phyloP scores from a whole-genome alignment of 2,113 vertebrate genomes.

The Pseudorectes ferrugineus region DNA sequence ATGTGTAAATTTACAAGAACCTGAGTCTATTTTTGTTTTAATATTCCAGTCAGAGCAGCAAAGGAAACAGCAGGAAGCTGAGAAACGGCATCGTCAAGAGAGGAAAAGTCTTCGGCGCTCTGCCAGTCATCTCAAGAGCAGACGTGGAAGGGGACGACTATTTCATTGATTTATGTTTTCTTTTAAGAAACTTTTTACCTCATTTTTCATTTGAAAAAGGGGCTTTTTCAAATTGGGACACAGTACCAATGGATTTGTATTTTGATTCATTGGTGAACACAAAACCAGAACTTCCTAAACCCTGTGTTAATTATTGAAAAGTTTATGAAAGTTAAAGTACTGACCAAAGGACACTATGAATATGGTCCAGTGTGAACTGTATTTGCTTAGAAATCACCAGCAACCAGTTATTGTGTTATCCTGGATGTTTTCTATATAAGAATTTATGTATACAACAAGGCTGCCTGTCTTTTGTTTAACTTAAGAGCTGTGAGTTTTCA shows the following conservation, averaged over 20 bases:
- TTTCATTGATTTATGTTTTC: constrained; percentile 47
- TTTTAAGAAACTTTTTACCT: neutral
- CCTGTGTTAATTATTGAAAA: neutral
- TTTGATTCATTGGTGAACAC: neutral
- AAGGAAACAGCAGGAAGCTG: constrained; percentile 84
- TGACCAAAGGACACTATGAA: neutral
- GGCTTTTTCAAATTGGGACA: neutral
- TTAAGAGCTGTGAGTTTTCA: neutral
- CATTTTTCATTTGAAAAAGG: neutral
- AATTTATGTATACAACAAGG: neutral
- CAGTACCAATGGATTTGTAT: neutral
- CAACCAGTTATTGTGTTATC: neutral
- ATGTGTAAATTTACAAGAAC: neutral
- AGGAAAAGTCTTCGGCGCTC: constrained; percentile 86
- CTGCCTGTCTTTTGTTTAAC: neutral
- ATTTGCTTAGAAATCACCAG: neutral
- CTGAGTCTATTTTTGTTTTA: neutral
- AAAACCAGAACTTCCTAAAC: neutral
- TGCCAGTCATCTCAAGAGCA: constrained; percentile 80
- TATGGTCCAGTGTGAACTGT: neutral
- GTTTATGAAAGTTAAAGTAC: neutral
- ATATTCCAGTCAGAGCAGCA: constrained; percentile 87
- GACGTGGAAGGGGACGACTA: constrained; percentile 46
- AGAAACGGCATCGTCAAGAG: constrained; percentile 85
- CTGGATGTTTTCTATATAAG: neutral